Base-by-base conservation (phyloP, 1,140 invertebrate genomes). In the Nixonia krombeini region DNA sequence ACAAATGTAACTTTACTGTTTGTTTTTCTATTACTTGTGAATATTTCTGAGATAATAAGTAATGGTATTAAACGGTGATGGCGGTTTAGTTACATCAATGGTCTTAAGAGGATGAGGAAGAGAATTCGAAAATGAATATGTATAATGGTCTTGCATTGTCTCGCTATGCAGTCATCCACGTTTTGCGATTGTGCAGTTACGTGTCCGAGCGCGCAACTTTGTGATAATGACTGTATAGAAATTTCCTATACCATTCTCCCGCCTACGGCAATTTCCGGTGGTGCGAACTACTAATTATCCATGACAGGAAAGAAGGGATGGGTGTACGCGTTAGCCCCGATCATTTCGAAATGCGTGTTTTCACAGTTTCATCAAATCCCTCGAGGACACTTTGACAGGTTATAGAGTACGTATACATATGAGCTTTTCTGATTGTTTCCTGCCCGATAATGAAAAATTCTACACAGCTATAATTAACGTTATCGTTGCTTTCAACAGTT, bases 211-310 rank as follows among this genome's bases (percentile, higher is more conserved):
- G 10, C 5, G 29, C 42, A 13, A 29, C 25, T n/a, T n/a, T 16
- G 31, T 35, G 52, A 62, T 59, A 58, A 58, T 53, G 49, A 56
- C 31, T 40, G 35, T 61, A 69, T 63, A 46, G 52, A 69, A 49
- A 62, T 63, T 57, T 45, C 38, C 44, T 12, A 4, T 10, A 45
- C 29, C 31, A 16, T 50, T 12, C 44, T 16, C 23, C 37, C 15
- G 55, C 42, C 47, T 46, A 44, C 17, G 47, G 44, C 57, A 73
- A 75, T 76, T 74, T 78, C 69, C 74, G 64, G 37, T 16, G 21
- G 35, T 44, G 38, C 49, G 58, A 73, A 64, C 59, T 67, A 63
- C 69, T 78, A 76, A 76, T 78, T 78, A 78, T 45, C 49, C 26
- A 31, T 59, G 61, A 40, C 59, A 67, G 31, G 10, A 33, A 47